A percentile compares a stretch with the other conserved stretches of the same genome.
Evolutionary conservation across 2,888 invertebrate genomes (phyloP).

Genomic region (Diaphora mendica): DNA sequence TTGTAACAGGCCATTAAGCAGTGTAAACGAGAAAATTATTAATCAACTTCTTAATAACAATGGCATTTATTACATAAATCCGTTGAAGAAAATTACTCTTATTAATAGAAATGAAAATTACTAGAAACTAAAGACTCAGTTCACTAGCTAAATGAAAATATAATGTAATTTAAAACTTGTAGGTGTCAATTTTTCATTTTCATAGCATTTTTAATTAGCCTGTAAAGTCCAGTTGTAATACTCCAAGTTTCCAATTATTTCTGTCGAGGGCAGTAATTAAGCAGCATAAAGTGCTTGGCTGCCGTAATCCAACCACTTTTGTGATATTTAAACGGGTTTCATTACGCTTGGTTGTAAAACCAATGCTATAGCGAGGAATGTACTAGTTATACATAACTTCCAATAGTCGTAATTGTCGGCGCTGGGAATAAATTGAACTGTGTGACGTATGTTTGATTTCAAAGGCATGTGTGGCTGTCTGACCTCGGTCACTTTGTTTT

Average conservation of each 20-base stretch:
- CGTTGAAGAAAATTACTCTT: conserved; percentile 4
- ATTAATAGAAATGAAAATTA: too few relatives aligned
- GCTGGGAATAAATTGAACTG: conserved; percentile 64
- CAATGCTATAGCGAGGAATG: conserved; percentile 81
- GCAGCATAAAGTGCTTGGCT: conserved; percentile 80
- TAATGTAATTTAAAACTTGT: not conserved
- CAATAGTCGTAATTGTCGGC: conserved; percentile 79
- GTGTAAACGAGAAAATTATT: conserved; percentile 35
- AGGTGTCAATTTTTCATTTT: conserved; percentile 41
- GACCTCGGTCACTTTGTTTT: conserved; percentile 27
- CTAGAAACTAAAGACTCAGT: not conserved
- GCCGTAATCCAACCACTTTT: conserved; percentile 84
- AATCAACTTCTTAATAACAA: conserved; percentile 30
- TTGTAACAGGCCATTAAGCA: conserved; percentile 33
- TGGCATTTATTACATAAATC: conserved; percentile 13
- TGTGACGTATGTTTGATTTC: conserved; percentile 59
- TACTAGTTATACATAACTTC: conserved; percentile 82
- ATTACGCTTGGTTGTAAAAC: conserved; percentile 84
- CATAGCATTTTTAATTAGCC: conserved; percentile 65
- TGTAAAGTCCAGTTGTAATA: conserved; percentile 76
- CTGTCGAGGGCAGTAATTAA: conserved; percentile 83
- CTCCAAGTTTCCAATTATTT: conserved; percentile 83
- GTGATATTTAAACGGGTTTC: conserved; percentile 85
- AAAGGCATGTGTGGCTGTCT: conserved; percentile 21
- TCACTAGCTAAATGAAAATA: conserved; percentile 1